These are phyloP conservation scores for Picus viridis DNA, from an alignment of 2,797 vertebrate species.

Conservation along the genomic window DNA sequence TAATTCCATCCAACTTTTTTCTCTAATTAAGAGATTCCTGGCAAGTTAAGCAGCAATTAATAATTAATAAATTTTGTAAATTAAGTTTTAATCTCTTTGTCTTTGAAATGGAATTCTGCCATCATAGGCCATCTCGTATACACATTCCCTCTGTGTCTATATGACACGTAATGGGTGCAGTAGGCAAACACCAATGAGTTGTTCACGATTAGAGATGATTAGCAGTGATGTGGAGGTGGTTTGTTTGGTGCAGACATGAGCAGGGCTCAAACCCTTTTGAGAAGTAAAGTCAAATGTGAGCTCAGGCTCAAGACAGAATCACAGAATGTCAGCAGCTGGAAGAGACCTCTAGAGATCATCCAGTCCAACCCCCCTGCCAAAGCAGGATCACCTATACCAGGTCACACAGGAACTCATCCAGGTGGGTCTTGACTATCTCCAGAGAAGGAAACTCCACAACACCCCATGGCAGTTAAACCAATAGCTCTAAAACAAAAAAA, in stretches of 20 bases:
- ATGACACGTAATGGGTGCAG: not conserved
- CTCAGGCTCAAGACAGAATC: not conserved
- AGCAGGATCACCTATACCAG: too few species aligned
- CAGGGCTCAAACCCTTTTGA: not conserved
- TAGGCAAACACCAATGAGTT: fast-evolving
- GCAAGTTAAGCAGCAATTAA: not conserved
- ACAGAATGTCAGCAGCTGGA: too few species aligned
- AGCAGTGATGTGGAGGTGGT: not conserved
- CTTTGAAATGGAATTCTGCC: not conserved
- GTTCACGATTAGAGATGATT: not conserved
- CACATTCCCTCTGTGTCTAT: not conserved
- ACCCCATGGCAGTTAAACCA: not conserved
- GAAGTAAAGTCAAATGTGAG: not conserved
- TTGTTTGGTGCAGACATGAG: not conserved
- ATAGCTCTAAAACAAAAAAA: not conserved
- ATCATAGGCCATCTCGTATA: fast-evolving
- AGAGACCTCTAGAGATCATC: too few species aligned
- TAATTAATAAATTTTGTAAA: not conserved
- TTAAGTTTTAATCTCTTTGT: not conserved
- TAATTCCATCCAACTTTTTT: conserved; percentile 12
- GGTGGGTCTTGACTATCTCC: too few species aligned
- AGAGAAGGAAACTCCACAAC: too few species aligned
- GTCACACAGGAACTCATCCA: too few species aligned
- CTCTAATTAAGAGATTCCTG: not conserved
- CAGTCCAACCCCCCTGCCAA: too few species aligned